A percentile compares a stretch with the other conserved stretches of the same genome.
phyloP scores from a whole-genome alignment of 2,113 vertebrate species.

The Rhipidura dahli region DNA sequence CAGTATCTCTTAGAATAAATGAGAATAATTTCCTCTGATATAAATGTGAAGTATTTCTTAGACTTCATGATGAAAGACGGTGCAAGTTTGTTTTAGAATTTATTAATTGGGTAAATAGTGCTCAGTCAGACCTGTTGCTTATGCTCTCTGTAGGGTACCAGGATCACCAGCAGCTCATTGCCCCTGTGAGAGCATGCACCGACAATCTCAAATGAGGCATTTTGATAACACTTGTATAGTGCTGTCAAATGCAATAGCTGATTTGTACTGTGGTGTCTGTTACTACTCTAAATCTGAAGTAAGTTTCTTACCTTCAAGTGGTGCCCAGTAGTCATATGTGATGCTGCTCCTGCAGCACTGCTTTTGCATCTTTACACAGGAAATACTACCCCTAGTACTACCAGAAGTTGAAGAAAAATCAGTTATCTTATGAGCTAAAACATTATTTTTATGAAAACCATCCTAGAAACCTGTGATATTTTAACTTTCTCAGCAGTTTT shows the following conservation, averaged over 20 bases:
- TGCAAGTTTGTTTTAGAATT: neutral
- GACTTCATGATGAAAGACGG: neutral
- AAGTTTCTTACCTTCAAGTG: neutral
- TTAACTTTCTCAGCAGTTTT: neutral
- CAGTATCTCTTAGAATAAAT: neutral
- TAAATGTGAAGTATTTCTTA: neutral
- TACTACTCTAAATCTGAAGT: neutral
- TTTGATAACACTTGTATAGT: neutral
- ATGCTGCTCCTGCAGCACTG: neutral
- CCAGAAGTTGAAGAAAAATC: neutral
- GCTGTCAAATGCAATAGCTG: neutral
- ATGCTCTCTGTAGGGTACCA: neutral
- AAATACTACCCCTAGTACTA: neutral
- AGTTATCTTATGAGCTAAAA: neutral
- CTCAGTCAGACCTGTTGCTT: neutral
- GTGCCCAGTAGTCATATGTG: rapidly evolving
- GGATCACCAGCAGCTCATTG: neutral
- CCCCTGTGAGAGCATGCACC: neutral
- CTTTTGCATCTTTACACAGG: neutral
- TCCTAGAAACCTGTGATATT: neutral
- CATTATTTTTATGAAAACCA: neutral
- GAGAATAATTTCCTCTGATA: neutral
- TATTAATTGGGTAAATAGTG: neutral
- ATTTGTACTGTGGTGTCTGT: neutral
- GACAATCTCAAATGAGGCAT: neutral